Base-by-base conservation (phyloP, 2,113 vertebrate genomes). In the Corydoras maculifer region DNA sequence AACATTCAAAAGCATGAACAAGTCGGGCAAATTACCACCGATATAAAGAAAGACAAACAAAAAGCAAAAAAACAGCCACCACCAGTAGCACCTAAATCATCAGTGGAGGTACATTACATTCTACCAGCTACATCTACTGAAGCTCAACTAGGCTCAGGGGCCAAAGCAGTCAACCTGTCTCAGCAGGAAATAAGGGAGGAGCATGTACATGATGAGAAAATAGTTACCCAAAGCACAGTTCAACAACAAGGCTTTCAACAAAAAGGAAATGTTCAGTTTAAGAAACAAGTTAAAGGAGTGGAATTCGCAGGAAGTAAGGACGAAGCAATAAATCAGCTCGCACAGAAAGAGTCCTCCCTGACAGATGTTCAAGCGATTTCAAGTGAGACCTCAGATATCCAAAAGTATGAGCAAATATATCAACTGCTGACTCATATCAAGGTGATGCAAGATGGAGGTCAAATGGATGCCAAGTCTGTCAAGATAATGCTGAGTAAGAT, bases 361-460 rank as follows among this genome's bases (percentile, higher is more conserved):
- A 43, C 29, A 58, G 80, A 87, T 69, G 43, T 78, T 55, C 80
- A 75, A 76, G 63, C 49, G 3, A 14, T 62, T 73, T 63, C 77
- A 57, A 62, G 79, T 15, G 89, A 92, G 75, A 82, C 87, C 75
- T 72, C 86, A 58, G 85, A 87, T 79, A 78, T 84, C 13, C 86
- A 90, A 78, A 94, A 91, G 86, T 88, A 82, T 77, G 88, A 87
- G 64, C 82, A 88, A 31, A 80, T 92, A 63, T 85, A 91, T 64
- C 83, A 85, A 60, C 83, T 94, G 70, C 79, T 95, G 64, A 80
- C 81, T 73, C 85, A 91, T 69, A 82, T 94, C 53, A 91, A 91
- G 74, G 86, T 91, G 73, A 87, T 94, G 13, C 91, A 94, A 84
- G 79, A 75, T 0, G 80, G 90, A 0, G 86, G 87, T 71, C 89